These are phyloP conservation scores for Brachypterus glaber DNA, from an alignment of 2,888 invertebrate species.

Conservation along the genomic window DNA sequence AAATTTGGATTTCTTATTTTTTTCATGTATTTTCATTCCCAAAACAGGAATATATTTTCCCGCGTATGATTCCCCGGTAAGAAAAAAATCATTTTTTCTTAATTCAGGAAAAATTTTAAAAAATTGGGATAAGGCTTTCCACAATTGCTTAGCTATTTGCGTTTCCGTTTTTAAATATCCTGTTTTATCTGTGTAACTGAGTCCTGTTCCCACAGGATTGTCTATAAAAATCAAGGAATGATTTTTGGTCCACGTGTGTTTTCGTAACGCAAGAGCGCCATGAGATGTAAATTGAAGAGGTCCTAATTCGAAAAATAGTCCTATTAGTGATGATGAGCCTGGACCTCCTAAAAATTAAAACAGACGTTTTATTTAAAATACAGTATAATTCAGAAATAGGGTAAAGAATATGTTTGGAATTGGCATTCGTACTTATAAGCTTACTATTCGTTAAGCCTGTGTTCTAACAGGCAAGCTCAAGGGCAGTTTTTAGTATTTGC, in stretches of 20 bases:
- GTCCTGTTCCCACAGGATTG: constrained; percentile 82
- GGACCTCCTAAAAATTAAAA: constrained; percentile 85
- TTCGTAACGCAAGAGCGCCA: constrained; percentile 45
- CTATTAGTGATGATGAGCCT: constrained; percentile 69
- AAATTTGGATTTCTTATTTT: constrained; percentile 47
- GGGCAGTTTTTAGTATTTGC: too few relatives aligned
- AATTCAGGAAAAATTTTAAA: constrained; percentile 73
- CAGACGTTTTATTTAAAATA: too few relatives aligned
- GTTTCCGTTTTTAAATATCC: constrained; percentile 75
- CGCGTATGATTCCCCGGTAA: constrained; percentile 84
- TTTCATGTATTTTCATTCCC: constrained; percentile 60
- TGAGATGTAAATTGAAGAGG: constrained; percentile 44
- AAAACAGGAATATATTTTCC: constrained; percentile 70
- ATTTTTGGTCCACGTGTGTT: constrained; percentile 69
- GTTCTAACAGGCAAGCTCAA: too few relatives aligned
- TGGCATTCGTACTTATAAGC: too few relatives aligned
- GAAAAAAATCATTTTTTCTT: constrained; percentile 67
- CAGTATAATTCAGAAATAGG: too few relatives aligned
- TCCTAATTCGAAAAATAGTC: constrained; percentile 77
- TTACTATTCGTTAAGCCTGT: too few relatives aligned
- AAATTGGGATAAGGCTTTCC: constrained; percentile 69
- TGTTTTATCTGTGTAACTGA: constrained; percentile 67
- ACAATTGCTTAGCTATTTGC: constrained; percentile 71
- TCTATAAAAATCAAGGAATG: constrained; percentile 83
- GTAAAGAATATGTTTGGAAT: too few relatives aligned